Conservation (phyloP, 1,140 invertebrate species). For the Lethocerus indicus region DNA sequence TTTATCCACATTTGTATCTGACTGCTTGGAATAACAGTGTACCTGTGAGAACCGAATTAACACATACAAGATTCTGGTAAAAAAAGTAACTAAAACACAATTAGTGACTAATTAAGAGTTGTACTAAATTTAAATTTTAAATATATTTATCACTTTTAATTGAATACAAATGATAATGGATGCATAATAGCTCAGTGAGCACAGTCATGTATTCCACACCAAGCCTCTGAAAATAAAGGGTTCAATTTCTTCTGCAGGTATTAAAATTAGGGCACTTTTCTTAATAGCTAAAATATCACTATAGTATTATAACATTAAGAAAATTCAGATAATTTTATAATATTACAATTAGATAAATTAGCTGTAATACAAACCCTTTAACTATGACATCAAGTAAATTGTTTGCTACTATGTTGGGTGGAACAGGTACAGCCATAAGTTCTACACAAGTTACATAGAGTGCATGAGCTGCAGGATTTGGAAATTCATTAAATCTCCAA, state of each 20-base stretch:
- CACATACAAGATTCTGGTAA: no score
- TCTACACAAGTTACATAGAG: constrained; percentile 89
- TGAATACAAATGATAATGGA: no score
- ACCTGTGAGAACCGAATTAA: constrained; percentile 37
- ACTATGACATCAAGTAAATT: constrained; percentile 73
- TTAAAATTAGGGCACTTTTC: neutral
- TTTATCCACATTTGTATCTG: constrained; percentile 89
- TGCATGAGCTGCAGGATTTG: constrained; percentile 84
- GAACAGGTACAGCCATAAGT: constrained; percentile 75
- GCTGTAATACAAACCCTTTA: constrained; percentile 38
- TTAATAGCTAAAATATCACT: neutral
- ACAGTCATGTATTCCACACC: no score
- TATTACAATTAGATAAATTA: neutral
- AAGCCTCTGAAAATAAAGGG: no score
- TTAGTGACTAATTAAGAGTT: constrained; percentile 13
- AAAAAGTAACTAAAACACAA: no score
- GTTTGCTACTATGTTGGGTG: constrained; percentile 59
- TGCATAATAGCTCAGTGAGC: no score
- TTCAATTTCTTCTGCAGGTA: no score
- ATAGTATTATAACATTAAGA: neutral
- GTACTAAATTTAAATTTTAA: constrained; percentile 1
- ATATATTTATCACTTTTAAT: no score
- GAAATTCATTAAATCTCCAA: constrained; percentile 95
- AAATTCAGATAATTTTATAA: neutral
- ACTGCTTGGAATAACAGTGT: constrained; percentile 54